These are phyloP conservation scores for Monochamus saltuarius DNA, from an alignment of 1,140 invertebrate genomes.

Conservation along the genomic window DNA sequence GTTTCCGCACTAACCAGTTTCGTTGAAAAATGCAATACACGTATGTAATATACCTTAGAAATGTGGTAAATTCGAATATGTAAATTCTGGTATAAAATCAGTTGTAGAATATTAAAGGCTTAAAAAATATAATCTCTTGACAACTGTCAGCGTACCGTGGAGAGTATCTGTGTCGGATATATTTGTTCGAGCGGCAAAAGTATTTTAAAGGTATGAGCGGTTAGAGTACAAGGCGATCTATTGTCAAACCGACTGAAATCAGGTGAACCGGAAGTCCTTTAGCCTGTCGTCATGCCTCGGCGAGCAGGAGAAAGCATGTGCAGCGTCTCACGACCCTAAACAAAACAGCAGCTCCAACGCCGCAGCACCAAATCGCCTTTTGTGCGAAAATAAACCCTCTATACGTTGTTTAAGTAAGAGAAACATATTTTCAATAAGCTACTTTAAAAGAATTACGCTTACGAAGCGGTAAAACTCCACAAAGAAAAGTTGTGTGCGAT, in stretches of 20 bases:
- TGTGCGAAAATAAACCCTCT: background rate
- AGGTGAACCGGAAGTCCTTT: slow-evolving; percentile 39
- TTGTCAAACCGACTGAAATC: slow-evolving; percentile 32
- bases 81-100: too few species aligned
- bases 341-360: slow-evolving; percentile 19
- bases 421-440: slow-evolving; percentile 46
- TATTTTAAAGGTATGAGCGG: slow-evolving; percentile 31
- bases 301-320: slow-evolving; percentile 7
- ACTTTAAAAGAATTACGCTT: slow-evolving; percentile 43
- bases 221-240: slow-evolving; percentile 31
- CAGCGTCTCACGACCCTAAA: slow-evolving; percentile 24
- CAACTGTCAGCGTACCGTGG: background rate
- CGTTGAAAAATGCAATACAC: too few species aligned
- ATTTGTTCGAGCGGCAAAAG: slow-evolving; percentile 29
- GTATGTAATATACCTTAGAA: too few species aligned
- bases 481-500: slow-evolving; percentile 32
- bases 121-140: background rate
- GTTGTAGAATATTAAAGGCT: too few species aligned
- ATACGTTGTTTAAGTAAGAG: slow-evolving; percentile 21
- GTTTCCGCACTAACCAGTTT: too few species aligned
- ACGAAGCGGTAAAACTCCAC: slow-evolving; percentile 19
- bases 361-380: slow-evolving; percentile 18
- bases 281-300: slow-evolving; percentile 18
- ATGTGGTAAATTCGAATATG: too few species aligned
- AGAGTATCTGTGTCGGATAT: slow-evolving; percentile 13